These are phyloP conservation scores for Syrrhaptes paradoxus DNA, from an alignment of 2,113 vertebrate species.

Conservation along the genomic window DNA sequence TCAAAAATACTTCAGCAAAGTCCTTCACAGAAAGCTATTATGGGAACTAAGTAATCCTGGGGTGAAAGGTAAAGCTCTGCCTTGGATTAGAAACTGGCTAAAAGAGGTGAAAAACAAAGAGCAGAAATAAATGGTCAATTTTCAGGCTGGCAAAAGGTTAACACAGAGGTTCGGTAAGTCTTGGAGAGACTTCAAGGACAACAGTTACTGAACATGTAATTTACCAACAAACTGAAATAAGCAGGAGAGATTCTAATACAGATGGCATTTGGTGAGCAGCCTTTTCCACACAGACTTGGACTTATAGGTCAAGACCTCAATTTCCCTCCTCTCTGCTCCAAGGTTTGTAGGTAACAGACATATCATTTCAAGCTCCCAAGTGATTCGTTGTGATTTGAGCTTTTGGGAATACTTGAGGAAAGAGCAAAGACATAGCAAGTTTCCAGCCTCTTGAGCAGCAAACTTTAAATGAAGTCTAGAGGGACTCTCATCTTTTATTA, in stretches of 20 bases:
- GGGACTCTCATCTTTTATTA: constrained; percentile 8
- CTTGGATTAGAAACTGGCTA: constrained; percentile 6
- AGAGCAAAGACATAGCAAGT: neutral
- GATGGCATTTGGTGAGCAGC: constrained; percentile 53
- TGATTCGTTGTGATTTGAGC: constrained; percentile 23
- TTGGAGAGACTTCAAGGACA: constrained; percentile 50
- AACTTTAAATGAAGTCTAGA: constrained; percentile 58
- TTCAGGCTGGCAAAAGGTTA: constrained; percentile 46
- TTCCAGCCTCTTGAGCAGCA: constrained; percentile 24
- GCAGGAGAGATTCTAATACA: constrained; percentile 59
- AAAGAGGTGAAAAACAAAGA: constrained; percentile 29
- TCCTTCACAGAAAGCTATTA: neutral
- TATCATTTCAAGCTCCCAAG: constrained; percentile 43
- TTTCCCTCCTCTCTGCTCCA: constrained; percentile 56
- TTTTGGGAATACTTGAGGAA: constrained; percentile 49
- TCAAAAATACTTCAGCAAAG: neutral
- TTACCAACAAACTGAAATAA: constrained; percentile 57
- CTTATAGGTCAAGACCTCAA: constrained; percentile 63
- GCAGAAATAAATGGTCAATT: constrained; percentile 15
- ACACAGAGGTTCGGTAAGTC: neutral
- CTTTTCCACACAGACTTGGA: constrained; percentile 32
- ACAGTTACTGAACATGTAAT: constrained; percentile 37
- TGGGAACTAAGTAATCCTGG: neutral
- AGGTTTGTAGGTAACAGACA: constrained; percentile 42
- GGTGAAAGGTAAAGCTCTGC: neutral